Conservation (phyloP, 30 jellyfish, hydroid and myxozoan species). For the Chironex yamaguchii region DNA sequence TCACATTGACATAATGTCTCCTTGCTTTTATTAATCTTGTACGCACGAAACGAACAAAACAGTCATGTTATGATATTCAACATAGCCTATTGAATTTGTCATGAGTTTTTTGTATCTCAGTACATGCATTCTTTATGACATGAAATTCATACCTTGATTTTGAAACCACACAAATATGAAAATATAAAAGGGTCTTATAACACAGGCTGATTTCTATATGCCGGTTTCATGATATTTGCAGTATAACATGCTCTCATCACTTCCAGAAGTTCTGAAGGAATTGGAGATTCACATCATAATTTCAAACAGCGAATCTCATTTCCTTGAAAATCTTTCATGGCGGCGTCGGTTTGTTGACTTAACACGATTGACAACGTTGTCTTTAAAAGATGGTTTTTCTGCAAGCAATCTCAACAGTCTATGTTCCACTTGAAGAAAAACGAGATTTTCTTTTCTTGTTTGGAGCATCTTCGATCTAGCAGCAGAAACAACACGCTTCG, state of each 20-base stretch:
- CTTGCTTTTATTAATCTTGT: no score
- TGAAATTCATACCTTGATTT: neutral
- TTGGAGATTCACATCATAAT: neutral
- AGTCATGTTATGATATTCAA: no score
- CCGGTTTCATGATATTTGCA: neutral
- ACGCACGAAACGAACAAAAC: no score
- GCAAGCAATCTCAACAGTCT: neutral
- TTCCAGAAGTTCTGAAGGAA: neutral
- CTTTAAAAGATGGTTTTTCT: neutral
- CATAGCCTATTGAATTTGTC: neutral
- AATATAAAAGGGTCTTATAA: neutral
- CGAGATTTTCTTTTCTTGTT: constrained; percentile 32
- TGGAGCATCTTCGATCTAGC: constrained; percentile 41
- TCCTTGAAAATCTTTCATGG: neutral
- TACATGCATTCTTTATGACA: neutral
- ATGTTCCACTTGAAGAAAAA: constrained; percentile 41
- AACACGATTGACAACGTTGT: neutral
- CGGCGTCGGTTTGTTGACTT: neutral
- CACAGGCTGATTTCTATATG: neutral
- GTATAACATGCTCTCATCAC: neutral
- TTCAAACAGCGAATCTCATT: neutral
- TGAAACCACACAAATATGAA: neutral
- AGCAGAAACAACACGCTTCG: constrained; percentile 52
- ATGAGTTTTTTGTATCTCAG: neutral
- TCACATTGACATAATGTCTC: no score